Percentiles rank a stretch among this genome's conserved stretches.
Evolutionary conservation across 2,797 vertebrate genomes (phyloP).

Genomic region (Squalus acanthias): DNA sequence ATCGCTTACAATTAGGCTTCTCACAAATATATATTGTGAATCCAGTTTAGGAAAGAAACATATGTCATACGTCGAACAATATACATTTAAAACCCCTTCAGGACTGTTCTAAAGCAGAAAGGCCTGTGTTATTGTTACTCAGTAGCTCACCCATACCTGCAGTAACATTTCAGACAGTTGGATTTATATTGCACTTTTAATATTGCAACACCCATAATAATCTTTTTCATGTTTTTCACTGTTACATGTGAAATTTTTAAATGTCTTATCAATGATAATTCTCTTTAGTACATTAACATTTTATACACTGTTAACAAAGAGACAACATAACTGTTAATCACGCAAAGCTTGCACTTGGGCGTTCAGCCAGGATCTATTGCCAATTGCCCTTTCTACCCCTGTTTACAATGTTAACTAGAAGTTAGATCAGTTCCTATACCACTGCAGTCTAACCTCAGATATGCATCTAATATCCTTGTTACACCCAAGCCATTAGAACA

Average conservation of each 20-base stretch:
- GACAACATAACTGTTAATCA: not conserved
- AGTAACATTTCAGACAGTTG: not conserved
- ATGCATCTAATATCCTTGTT: not conserved
- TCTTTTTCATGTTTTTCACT: not conserved
- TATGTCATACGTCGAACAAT: not conserved
- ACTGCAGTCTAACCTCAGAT: no score
- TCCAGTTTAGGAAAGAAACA: slow-evolving; percentile 13
- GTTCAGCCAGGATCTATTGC: not conserved
- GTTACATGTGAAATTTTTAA: not conserved
- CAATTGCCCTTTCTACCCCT: not conserved
- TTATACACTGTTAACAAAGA: not conserved
- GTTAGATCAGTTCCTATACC: not conserved
- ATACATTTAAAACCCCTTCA: not conserved
- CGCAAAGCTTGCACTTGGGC: not conserved
- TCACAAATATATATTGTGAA: slow-evolving; percentile 24
- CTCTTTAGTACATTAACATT: no score
- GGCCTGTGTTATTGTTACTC: not conserved
- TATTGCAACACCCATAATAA: not conserved
- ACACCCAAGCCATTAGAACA: not conserved
- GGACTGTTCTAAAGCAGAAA: not conserved
- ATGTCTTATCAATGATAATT: not conserved
- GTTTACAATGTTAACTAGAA: not conserved
- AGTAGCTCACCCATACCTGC: not conserved
- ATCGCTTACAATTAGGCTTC: not conserved
- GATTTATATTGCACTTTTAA: not conserved